A percentile compares a stretch with the other conserved stretches of the same genome.
Conservation (phyloP, 2,797 vertebrate genomes). For the Ctenosaura bakeri region DNA sequence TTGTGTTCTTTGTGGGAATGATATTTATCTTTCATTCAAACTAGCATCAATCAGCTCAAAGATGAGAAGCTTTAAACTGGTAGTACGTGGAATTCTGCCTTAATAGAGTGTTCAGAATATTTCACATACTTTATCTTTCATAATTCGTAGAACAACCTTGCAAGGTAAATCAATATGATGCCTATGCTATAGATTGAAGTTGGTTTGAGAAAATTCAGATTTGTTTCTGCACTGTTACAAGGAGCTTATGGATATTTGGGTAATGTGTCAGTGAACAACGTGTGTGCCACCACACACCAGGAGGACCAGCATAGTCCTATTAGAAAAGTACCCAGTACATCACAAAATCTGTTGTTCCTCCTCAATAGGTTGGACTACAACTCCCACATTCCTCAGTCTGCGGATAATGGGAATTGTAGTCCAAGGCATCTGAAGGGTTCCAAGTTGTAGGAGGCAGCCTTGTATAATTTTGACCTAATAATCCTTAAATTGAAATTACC, state of each 20-base stretch:
- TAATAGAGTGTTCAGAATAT: background rate
- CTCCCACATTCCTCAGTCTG: background rate
- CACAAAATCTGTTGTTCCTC: background rate
- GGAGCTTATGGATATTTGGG: background rate
- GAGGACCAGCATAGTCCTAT: background rate
- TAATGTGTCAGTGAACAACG: background rate
- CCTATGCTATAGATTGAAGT: background rate
- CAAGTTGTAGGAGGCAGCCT: background rate
- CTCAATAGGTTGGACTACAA: background rate
- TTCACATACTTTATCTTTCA: background rate
- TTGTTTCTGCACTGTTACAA: background rate
- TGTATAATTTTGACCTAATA: background rate
- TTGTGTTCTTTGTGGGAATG: background rate
- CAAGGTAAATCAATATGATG: background rate
- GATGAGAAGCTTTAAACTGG: background rate
- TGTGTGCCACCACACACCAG: background rate
- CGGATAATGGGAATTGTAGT: background rate
- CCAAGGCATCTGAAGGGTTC: background rate
- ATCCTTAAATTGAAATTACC: background rate
- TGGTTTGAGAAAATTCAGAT: background rate
- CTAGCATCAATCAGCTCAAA: background rate
- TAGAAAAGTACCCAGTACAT: background rate
- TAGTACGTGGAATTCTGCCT: background rate
- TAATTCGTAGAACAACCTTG: background rate
- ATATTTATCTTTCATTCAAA: conserved; percentile 15